A percentile compares a stretch with the other conserved stretches of the same genome.
Evolutionary conservation across 37 sponge, comb jelly and placozoan species (phyloP).

Genomic region (Halisarca cf. caerulea): DNA sequence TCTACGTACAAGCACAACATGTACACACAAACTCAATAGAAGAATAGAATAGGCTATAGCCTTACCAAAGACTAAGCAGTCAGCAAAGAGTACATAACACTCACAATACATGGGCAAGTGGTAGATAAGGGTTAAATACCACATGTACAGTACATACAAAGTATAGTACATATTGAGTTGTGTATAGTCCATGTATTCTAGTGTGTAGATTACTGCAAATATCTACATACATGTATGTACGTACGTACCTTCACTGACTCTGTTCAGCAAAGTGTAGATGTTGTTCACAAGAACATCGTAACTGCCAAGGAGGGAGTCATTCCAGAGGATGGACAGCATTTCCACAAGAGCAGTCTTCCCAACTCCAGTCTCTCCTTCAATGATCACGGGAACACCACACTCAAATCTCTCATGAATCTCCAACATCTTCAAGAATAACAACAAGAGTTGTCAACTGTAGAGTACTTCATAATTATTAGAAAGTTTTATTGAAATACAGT

Average conservation of each 20-base stretch:
- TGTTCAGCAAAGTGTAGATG: neutral
- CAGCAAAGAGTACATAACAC: no score
- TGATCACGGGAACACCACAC: constrained; percentile 72
- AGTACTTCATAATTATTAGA: no score
- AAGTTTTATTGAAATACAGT: no score
- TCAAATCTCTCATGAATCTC: constrained; percentile 60
- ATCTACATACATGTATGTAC: neutral
- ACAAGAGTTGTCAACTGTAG: neutral
- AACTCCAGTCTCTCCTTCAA: constrained; percentile 76
- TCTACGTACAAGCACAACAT: no score
- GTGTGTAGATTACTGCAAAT: neutral
- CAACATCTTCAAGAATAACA: constrained; percentile 50
- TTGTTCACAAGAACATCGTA: neutral
- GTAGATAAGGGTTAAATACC: no score
- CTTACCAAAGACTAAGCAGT: no score
- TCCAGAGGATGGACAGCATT: constrained; percentile 66
- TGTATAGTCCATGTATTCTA: no score
- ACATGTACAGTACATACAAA: no score
- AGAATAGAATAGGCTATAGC: no score
- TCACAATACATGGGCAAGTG: no score
- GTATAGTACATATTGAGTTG: neutral
- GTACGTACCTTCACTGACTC: neutral
- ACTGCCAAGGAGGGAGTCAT: constrained; percentile 13
- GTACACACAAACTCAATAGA: no score
- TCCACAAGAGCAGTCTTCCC: constrained; percentile 70